Percentiles rank a stretch among this genome's conserved stretches.
Conservation (phyloP, 2,888 invertebrate species). For the Patella caerulea region DNA sequence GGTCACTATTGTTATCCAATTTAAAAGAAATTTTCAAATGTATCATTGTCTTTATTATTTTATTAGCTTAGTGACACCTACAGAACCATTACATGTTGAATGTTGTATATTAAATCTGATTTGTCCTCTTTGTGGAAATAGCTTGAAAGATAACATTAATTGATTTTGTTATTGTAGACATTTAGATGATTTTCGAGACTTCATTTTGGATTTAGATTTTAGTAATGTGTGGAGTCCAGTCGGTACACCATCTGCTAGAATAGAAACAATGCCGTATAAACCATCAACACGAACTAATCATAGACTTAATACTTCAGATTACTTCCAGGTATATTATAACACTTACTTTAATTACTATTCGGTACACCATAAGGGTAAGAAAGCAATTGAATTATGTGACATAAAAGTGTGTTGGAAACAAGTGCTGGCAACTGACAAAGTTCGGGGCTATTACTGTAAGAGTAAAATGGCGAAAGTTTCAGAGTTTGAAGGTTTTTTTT, state of each 20-base stretch:
- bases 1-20: no score
- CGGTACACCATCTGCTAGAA: slow-evolving; percentile 19
- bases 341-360: slow-evolving; percentile 1
- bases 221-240: slow-evolving; percentile 31
- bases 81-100: background rate
- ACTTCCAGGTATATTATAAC: slow-evolving; percentile 53
- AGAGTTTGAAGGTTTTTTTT: no score
- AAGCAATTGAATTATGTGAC: no score
- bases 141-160: background rate
- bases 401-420: no score
- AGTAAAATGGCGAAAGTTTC: no score
- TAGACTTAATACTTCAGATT: slow-evolving; percentile 60
- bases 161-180: slow-evolving; percentile 46
- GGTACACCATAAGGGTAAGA: slow-evolving; percentile 19
- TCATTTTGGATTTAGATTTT: slow-evolving; percentile 48
- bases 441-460: no score
- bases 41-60: no score
- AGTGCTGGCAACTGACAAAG: no score
- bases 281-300: slow-evolving; percentile 20
- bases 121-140: background rate
- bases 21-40: no score
- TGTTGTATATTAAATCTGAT: slow-evolving; percentile 1
- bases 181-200: slow-evolving; percentile 56
- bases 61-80: no score
- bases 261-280: slow-evolving; percentile 12